Evolutionary conservation across 2,888 invertebrate genomes (phyloP), one percentile per base, ranked within the genome.

Genomic region (Dermolepida albohirtum): DNA sequence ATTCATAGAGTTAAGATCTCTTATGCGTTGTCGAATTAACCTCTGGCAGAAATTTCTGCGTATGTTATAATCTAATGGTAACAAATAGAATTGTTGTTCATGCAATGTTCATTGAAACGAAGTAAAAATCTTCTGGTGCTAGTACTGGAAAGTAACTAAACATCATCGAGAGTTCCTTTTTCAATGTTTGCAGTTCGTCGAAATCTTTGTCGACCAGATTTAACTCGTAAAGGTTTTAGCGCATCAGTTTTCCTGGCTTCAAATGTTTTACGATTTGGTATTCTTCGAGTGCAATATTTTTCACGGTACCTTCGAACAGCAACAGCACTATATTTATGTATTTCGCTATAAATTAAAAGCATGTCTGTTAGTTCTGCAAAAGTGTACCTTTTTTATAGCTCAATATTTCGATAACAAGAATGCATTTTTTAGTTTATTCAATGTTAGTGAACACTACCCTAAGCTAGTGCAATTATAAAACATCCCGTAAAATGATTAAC

Each of bases 1-100:
- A 10, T 14, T 49, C 49, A 49, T 8, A 27, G 27, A 52, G 29
- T 52, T 52, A 52, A 11, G 52, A 34, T 29, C 2, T 52, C 52
- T 6, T 52, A 27, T 52, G 39, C 29, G 27, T 52, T 52, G 52
- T 52, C 10, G 54, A 54, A 54, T 54, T 34, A 54, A 54, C 54
- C 54, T 29, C 39, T 54, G 54, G 39, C 34, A 54, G 29, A 34
- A 29, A 54, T 54, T 54, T 54, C 34, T 27, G 54, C 54, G 34
- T 27, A 2, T 54, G 54, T 34, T 54, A 12, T 54, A 54, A n/a
- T 54, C 54, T 34, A 6, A 5, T 34, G 39, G 54, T 34, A 54
- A 54, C 11, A 52, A 29, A 29, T 29, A 29, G 4, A 29, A 29
- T 29, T 29, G 80, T 52, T 72, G 74, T 40, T 55, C 49, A 52